phyloP scores from a whole-genome alignment of 2,888 invertebrate species.

The Acrocera orbiculus region DNA sequence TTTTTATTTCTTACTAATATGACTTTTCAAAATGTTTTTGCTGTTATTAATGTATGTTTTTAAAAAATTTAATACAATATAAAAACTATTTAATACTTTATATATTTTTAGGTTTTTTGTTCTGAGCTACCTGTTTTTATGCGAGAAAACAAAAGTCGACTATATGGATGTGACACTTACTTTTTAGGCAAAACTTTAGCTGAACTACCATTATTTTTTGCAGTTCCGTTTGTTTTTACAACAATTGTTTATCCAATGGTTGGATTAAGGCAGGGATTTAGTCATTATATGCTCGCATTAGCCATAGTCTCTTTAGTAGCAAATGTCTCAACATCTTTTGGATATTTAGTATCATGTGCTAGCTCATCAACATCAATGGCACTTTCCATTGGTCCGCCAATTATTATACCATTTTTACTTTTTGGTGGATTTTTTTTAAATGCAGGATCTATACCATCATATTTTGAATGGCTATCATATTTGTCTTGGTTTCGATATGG shows the following conservation, averaged over 20 bases:
- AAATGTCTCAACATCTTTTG: slow-evolving; percentile 77
- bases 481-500: slow-evolving; percentile 87
- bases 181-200: slow-evolving; percentile 80
- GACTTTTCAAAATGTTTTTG: slow-evolving; percentile 90
- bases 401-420: slow-evolving; percentile 82
- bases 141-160: slow-evolving; percentile 72
- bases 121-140: slow-evolving; percentile 77
- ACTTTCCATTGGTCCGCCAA: slow-evolving; percentile 74
- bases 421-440: slow-evolving; percentile 95
- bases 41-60: slow-evolving; percentile 69
- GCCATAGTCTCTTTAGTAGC: slow-evolving; percentile 65
- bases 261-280: slow-evolving; percentile 52
- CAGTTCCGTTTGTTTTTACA: slow-evolving; percentile 68
- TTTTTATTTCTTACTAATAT: slow-evolving; percentile 81
- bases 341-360: slow-evolving; percentile 79
- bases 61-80: background rate
- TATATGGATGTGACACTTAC: slow-evolving; percentile 82
- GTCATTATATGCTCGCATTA: slow-evolving; percentile 54
- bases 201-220: slow-evolving; percentile 71
- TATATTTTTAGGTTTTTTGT: slow-evolving; percentile 56
- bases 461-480: slow-evolving; percentile 72
- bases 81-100: too few species aligned
- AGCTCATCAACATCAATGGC: slow-evolving; percentile 75
- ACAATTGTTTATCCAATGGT: slow-evolving; percentile 76
- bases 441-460: slow-evolving; percentile 69